phyloP scores from a whole-genome alignment of 2,888 invertebrate species.

The Troilus luridus region DNA sequence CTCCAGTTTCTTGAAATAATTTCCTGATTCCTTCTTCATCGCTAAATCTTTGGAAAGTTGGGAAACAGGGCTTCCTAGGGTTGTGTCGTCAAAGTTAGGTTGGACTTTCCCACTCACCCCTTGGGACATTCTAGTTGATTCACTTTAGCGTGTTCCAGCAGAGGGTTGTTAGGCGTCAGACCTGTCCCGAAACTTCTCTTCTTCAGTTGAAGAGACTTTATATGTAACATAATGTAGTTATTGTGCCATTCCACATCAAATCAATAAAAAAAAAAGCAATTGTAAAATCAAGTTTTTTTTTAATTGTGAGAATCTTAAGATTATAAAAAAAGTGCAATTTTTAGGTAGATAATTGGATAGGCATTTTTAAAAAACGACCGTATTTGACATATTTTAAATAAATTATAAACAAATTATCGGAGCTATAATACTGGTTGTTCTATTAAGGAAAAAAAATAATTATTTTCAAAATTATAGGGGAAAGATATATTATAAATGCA shows the following conservation, averaged over 20 bases:
- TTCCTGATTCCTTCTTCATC: not conserved
- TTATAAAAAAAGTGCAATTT: no score
- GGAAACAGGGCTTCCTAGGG: not conserved
- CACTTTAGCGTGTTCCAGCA: not conserved
- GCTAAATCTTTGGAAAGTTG: not conserved
- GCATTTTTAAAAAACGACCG: no score
- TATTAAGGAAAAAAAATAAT: no score
- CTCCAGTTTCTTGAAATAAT: not conserved
- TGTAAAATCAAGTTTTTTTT: no score
- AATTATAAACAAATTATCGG: no score
- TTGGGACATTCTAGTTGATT: conserved; percentile 1
- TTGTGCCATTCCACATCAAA: not conserved
- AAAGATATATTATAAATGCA: no score
- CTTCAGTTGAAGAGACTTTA: not conserved
- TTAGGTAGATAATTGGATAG: no score
- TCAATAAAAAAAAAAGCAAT: no score
- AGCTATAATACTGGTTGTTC: no score
- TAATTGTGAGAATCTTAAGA: no score
- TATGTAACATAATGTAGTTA: conserved; percentile 1
- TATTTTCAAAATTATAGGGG: no score
- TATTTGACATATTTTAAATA: no score
- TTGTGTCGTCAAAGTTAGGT: not conserved
- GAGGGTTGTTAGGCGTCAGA: conserved; percentile 14
- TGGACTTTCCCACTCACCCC: not conserved
- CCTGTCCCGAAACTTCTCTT: conserved; percentile 4